phyloP scores from a whole-genome alignment of 2,113 vertebrate genomes.

The Crotalus viridis region DNA sequence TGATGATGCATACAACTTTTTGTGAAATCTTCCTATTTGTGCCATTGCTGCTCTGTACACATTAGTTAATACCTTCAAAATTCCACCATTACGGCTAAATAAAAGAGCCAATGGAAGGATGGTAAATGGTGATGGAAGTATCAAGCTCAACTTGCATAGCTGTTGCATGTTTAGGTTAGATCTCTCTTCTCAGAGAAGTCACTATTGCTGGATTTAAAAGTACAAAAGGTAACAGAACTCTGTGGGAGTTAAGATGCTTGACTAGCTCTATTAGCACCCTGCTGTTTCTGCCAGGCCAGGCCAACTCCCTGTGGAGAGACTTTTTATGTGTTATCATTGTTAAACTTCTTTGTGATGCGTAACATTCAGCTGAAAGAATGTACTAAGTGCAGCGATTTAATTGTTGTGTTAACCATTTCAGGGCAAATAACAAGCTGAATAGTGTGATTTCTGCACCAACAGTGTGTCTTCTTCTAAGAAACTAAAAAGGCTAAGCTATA shows the following conservation, averaged over 20 bases:
- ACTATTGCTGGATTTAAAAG: conserved; percentile 52
- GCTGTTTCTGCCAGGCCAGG: conserved; percentile 55
- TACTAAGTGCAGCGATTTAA: conserved; percentile 10
- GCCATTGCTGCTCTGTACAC: background rate
- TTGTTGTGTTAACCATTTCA: conserved; percentile 3
- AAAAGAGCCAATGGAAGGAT: conserved; percentile 6
- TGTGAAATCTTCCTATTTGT: conserved; percentile 21
- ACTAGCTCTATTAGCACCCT: conserved; percentile 62
- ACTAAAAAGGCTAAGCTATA: background rate
- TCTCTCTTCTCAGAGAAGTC: conserved; percentile 3
- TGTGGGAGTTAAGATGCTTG: conserved; percentile 63
- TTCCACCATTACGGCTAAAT: background rate
- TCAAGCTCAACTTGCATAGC: conserved; percentile 1
- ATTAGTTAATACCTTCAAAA: conserved; percentile 1
- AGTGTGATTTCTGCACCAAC: background rate
- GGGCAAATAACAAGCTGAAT: background rate
- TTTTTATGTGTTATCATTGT: conserved; percentile 45
- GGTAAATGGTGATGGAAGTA: background rate
- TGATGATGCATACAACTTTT: background rate
- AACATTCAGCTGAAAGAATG: background rate
- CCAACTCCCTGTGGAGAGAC: conserved; percentile 51
- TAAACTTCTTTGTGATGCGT: conserved; percentile 48
- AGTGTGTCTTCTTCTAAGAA: background rate
- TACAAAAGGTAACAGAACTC: conserved; percentile 61
- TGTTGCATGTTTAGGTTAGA: background rate